phyloP scores from a whole-genome alignment of 2,888 invertebrate genomes.

The Noctua janthina region DNA sequence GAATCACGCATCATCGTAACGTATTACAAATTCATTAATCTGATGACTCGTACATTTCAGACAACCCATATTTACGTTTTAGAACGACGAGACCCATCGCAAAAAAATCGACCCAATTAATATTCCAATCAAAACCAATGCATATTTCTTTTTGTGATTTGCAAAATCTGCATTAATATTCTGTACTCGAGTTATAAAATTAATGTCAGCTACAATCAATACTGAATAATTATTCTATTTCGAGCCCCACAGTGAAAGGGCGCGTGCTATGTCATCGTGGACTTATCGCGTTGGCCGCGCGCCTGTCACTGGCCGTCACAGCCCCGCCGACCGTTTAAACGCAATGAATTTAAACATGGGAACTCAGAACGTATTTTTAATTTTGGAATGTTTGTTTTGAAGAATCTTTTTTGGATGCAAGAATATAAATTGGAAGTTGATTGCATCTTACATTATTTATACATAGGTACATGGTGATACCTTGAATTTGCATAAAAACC shows the following conservation, averaged over 20 bases:
- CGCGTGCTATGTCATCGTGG: constrained; percentile 80
- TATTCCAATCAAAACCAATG: constrained; percentile 52
- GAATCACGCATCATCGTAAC: constrained; percentile 12
- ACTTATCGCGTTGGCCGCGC: constrained; percentile 77
- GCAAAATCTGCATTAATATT: constrained; percentile 56
- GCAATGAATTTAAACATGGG: constrained; percentile 66
- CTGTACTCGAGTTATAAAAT: constrained; percentile 56
- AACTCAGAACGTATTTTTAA: constrained; percentile 54
- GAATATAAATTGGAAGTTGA: neutral
- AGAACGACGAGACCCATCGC: neutral
- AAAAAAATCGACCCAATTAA: constrained; percentile 36
- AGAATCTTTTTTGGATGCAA: neutral
- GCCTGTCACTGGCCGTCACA: constrained; percentile 80
- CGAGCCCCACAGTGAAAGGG: constrained; percentile 70
- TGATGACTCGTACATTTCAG: constrained; percentile 26
- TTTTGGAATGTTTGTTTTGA: constrained; percentile 41
- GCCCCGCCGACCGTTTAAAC: constrained; percentile 66
- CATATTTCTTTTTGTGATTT: constrained; percentile 55
- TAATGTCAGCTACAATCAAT: constrained; percentile 60
- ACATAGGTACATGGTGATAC: neutral
- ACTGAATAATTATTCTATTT: constrained; percentile 69
- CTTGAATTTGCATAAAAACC: neutral
- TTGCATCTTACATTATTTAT: neutral
- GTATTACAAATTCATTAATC: constrained; percentile 44
- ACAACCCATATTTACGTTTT: constrained; percentile 4